Conservation (phyloP, 2,888 invertebrate genomes). For the Rhagium mordax region DNA sequence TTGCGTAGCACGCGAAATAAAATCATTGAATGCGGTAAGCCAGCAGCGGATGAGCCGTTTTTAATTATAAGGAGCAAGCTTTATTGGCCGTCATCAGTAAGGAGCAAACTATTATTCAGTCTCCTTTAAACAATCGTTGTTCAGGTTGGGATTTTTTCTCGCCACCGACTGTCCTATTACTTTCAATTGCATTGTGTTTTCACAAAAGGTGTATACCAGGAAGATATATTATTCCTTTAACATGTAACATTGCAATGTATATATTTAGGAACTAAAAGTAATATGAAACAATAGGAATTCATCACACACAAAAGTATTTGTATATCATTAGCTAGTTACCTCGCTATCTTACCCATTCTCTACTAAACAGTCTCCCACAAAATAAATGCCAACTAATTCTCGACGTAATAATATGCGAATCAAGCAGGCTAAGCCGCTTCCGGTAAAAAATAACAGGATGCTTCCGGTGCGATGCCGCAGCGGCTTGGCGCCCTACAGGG, state of each 20-base stretch:
- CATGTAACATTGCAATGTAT: neutral
- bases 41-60: no score
- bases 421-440: slow-evolving; percentile 28
- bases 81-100: no score
- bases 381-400: slow-evolving; percentile 32
- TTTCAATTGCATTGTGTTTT: neutral
- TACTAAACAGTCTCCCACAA: slow-evolving; percentile 31
- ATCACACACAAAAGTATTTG: slow-evolving; percentile 37
- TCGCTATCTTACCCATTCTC: slow-evolving; percentile 20
- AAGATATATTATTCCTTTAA: neutral
- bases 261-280: slow-evolving; percentile 10
- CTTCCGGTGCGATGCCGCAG: slow-evolving; percentile 28
- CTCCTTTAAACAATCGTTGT: no score
- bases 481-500: neutral
- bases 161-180: no score
- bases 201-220: neutral
- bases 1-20: no score
- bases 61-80: no score
- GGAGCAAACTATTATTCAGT: no score
- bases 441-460: slow-evolving; percentile 37
- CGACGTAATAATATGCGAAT: slow-evolving; percentile 36
- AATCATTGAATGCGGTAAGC: no score
- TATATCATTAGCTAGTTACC: slow-evolving; percentile 32
- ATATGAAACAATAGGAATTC: slow-evolving; percentile 12
- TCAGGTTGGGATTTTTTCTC: no score